Evolutionary conservation across 2,797 vertebrate species (phyloP).

Genomic region (Myioborus miniatus): DNA sequence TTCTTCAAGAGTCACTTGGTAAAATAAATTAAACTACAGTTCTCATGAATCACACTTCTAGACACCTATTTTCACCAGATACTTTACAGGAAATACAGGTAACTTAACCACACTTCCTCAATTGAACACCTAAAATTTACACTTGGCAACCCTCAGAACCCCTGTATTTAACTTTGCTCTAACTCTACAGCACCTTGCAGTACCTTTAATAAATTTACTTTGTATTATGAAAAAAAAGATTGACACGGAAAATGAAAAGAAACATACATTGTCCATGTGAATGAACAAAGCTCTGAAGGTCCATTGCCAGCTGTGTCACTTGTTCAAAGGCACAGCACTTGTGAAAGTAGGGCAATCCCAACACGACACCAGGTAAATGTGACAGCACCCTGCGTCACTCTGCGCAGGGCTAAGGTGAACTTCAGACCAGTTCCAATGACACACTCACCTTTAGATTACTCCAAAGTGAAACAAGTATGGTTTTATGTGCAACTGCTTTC

Average conservation of each 20-base stretch:
- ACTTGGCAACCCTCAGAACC: neutral
- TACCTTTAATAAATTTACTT: neutral
- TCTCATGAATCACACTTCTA: neutral
- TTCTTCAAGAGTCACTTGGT: neutral
- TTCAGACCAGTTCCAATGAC: neutral
- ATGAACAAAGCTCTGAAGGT: neutral
- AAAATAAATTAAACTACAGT: neutral
- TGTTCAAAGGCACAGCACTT: neutral
- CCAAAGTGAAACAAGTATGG: neutral
- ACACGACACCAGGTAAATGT: neutral
- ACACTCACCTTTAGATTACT: neutral
- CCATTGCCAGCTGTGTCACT: neutral
- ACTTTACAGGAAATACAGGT: neutral
- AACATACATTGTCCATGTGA: neutral
- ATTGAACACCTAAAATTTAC: neutral
- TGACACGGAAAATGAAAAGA: neutral
- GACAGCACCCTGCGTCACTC: neutral
- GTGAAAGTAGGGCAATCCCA: neutral
- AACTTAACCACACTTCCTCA: neutral
- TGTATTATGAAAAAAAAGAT: accelerated
- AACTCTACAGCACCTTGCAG: neutral
- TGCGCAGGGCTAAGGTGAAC: neutral
- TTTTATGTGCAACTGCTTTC: neutral
- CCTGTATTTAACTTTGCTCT: neutral
- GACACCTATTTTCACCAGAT: neutral